These are phyloP conservation scores for Arvicanthis niloticus DNA, from an alignment of 2,113 vertebrate species.

Conservation along the genomic window DNA sequence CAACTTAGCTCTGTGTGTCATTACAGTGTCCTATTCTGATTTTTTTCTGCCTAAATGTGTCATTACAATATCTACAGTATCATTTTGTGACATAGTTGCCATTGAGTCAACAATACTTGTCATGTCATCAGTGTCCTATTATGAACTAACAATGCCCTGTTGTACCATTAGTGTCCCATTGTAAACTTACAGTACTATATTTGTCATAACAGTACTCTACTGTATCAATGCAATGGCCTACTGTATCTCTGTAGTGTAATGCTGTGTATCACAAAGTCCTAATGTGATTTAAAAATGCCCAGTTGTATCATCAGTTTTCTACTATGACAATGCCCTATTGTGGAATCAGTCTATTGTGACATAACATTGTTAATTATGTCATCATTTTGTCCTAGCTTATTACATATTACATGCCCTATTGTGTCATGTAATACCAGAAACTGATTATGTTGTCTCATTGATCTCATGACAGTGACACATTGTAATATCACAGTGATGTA, in stretches of 20 bases:
- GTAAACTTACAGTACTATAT: not conserved
- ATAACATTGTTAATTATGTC: not conserved
- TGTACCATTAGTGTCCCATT: not conserved
- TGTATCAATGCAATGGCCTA: not conserved
- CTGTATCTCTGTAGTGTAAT: not conserved
- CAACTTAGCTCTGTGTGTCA: not conserved
- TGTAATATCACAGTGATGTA: not conserved
- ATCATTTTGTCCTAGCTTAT: not conserved
- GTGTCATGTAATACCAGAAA: not conserved
- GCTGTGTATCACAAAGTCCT: not conserved
- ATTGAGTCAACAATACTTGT: no score
- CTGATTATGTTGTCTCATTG: not conserved
- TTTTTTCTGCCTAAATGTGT: not conserved
- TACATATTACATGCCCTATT: no score
- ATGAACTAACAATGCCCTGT: not conserved
- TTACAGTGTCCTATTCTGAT: not conserved
- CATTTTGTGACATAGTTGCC: not conserved
- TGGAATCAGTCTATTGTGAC: not conserved
- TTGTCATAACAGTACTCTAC: not conserved
- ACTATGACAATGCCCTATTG: not conserved
- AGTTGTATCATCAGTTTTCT: no score
- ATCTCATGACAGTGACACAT: not conserved
- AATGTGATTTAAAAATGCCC: not conserved
- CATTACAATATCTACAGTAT: not conserved
- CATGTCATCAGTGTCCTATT: not conserved